Conservation (phyloP, 2,888 invertebrate genomes). For the Ophion obscuratus region DNA sequence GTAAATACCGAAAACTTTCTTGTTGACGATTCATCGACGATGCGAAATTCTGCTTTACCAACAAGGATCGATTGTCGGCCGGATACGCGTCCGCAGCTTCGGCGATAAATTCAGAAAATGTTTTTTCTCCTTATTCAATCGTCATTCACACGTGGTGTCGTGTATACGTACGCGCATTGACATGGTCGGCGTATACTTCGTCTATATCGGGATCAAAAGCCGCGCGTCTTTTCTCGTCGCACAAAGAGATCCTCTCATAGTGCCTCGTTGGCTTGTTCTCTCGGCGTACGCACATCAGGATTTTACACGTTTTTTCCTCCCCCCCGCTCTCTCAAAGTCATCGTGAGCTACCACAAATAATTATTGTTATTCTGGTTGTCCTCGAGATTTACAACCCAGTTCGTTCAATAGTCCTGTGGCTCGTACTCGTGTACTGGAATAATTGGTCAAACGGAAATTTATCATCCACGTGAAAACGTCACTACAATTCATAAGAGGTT, state of each 20-base stretch:
- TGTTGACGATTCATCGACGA: slow-evolving; percentile 69
- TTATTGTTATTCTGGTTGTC: slow-evolving; percentile 64
- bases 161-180: slow-evolving; percentile 12
- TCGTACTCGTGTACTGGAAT: slow-evolving; percentile 26
- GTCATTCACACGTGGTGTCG: slow-evolving; percentile 4
- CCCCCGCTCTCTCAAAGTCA: slow-evolving; percentile 13
- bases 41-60: slow-evolving; percentile 65
- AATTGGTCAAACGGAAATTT: slow-evolving; percentile 64
- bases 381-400: slow-evolving; percentile 61
- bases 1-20: slow-evolving; percentile 57
- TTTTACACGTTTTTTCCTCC: slow-evolving; percentile 33
- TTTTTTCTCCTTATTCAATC: slow-evolving; percentile 61
- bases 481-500: slow-evolving; percentile 24
- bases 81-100: slow-evolving; percentile 70
- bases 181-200: slow-evolving; percentile 1
- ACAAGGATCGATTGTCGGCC: slow-evolving; percentile 73
- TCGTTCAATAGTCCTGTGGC: slow-evolving; percentile 43
- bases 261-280: slow-evolving; percentile 44
- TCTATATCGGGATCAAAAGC: slow-evolving; percentile 69
- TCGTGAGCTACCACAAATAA: slow-evolving; percentile 47
- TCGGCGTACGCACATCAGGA: slow-evolving; percentile 9
- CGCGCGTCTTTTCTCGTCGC: slow-evolving; percentile 48
- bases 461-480: slow-evolving; percentile 55
- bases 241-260: slow-evolving; percentile 54
- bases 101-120: slow-evolving; percentile 71